Base-by-base conservation (phyloP, 2,797 vertebrate species). In the Typhlichthys eigenmanni region DNA sequence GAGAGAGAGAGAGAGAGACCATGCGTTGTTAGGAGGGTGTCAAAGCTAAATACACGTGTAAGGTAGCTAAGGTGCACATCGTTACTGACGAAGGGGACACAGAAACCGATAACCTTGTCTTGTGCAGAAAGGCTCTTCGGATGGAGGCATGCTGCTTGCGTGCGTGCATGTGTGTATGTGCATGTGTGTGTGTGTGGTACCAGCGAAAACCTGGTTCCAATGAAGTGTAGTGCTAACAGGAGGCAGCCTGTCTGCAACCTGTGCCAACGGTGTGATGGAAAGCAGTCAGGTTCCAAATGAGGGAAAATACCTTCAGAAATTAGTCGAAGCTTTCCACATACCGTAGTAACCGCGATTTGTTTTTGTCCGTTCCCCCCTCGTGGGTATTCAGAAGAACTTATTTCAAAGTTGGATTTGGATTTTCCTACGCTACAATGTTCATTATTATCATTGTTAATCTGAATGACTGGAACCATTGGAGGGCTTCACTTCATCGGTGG, bases 201-300 rank as follows among this genome's bases (percentile, higher is more conserved):
- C 70, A 76, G 17, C 75, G 81, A 70, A 84, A 88, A 88, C 82
- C 85, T 91, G 87, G 83, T 89, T 89, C 86, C 91, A 92, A 93
- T 92, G 87, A 92, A 90, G 88, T 87, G 76, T 58, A 81, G 87
- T 66, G 83, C 87, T 87, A 87, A 88, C 87, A 85, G 76, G 82
- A 89, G 73, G 88, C 77, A 63, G 75, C 67, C 74, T 85, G 85
- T 87, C 86, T 82, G 78, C 73, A 85, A 75, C 79, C 69, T 34
- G 65, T 71, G 75, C 72, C 85, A 81, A 69, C 57, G 67, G 78
- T 72, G 74, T 73, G 75, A 85, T 65, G 61, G 75, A 78, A 86
- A 78, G 76, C 81, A 54, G 64, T 64, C 62, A 61, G 52, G 48
- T 70, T 75, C 72, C 66, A 71, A 83, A 81, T 57, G 62, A 53